Percentiles rank a stretch among this genome's conserved stretches.
These are phyloP conservation scores for Zelleria hepariella DNA, from an alignment of 2,888 invertebrate genomes.

Conservation along the genomic window DNA sequence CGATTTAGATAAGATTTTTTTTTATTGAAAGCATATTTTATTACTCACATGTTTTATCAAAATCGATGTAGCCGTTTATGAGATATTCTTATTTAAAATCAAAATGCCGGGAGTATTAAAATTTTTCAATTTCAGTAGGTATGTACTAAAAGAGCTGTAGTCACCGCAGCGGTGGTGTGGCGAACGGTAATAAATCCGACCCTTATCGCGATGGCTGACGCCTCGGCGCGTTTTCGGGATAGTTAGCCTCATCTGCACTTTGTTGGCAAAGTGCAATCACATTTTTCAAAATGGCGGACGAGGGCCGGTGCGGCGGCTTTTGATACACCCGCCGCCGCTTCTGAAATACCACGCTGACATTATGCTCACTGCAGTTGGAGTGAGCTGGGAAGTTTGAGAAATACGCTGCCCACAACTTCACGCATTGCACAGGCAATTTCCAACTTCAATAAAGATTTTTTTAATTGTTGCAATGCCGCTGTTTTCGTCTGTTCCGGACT, in stretches of 20 bases:
- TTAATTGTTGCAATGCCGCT: too few relatives aligned
- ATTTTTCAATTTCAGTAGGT: not conserved
- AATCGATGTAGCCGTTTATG: too few relatives aligned
- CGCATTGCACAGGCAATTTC: too few relatives aligned
- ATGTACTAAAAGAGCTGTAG: not conserved
- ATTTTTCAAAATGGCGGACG: not conserved
- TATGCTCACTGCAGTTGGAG: not conserved
- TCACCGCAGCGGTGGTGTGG: not conserved
- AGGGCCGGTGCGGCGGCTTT: not conserved
- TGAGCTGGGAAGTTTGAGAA: not conserved
- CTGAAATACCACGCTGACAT: not conserved
- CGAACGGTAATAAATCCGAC: constrained; percentile 1
- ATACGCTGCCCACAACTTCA: too few relatives aligned
- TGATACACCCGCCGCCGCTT: not conserved
- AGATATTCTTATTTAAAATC: too few relatives aligned
- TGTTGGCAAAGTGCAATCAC: not conserved
- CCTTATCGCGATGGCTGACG: constrained; percentile 1
- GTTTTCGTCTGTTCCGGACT: too few relatives aligned
- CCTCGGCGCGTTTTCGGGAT: not conserved
- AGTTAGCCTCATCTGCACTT: constrained; percentile 1
- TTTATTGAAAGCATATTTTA: too few relatives aligned
- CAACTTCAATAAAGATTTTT: too few relatives aligned
- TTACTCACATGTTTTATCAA: too few relatives aligned
- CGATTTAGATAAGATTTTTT: too few relatives aligned
- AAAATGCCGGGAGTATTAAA: too few relatives aligned